phyloP scores from a whole-genome alignment of 2,888 invertebrate species.

The Tholera decimalis region DNA sequence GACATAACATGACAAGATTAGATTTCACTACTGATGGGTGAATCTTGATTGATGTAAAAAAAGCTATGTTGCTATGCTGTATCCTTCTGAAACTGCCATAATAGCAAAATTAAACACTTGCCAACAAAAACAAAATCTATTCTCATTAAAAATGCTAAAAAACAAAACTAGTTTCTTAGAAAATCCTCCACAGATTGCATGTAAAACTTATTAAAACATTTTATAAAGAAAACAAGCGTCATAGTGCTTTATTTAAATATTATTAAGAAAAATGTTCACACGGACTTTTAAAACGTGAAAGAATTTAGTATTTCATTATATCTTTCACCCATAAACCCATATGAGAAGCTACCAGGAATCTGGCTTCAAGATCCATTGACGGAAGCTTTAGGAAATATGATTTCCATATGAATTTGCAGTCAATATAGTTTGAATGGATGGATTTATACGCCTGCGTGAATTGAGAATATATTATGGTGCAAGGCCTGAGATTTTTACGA shows the following conservation, averaged over 20 bases:
- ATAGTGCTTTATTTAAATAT: neutral
- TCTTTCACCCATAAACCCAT: conserved; percentile 1
- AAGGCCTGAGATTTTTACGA: neutral
- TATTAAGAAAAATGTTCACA: neutral
- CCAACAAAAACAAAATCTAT: neutral
- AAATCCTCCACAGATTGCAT: neutral
- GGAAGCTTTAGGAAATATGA: conserved; percentile 61
- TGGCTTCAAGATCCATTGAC: conserved; percentile 20
- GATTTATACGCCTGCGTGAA: conserved; percentile 45
- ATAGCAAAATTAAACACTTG: neutral
- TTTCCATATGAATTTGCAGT: conserved; percentile 69
- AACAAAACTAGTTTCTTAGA: neutral
- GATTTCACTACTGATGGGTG: too few species aligned
- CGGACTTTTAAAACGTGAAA: conserved; percentile 5
- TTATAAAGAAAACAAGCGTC: neutral
- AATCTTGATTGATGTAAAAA: too few species aligned
- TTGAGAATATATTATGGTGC: conserved; percentile 25
- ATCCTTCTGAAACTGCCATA: neutral
- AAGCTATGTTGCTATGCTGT: too few species aligned
- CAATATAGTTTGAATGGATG: conserved; percentile 62
- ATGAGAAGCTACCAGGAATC: conserved; percentile 26
- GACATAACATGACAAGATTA: too few species aligned
- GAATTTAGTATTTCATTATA: conserved; percentile 18
- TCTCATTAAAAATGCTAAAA: neutral
- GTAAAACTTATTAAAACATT: neutral